Conservation (phyloP, 2,113 vertebrate species). For the Brienomyrus longianalis region DNA sequence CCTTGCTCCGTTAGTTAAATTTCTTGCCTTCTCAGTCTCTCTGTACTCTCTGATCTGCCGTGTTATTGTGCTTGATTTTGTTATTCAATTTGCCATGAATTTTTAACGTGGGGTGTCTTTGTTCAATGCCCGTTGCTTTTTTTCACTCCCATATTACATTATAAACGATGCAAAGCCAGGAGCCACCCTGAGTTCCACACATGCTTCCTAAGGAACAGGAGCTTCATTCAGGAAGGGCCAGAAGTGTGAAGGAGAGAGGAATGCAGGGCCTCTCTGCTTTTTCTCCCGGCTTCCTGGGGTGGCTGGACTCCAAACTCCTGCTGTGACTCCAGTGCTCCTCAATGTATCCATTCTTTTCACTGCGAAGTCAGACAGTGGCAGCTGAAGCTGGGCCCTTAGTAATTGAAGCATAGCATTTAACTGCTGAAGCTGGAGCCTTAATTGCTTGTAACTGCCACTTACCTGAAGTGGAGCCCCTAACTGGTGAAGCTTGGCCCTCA, state of each 20-base stretch:
- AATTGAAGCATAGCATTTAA: background rate
- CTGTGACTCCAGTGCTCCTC: background rate
- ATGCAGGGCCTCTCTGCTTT: slow-evolving; percentile 12
- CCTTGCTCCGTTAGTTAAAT: background rate
- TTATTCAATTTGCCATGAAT: slow-evolving; percentile 23
- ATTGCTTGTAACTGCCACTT: background rate
- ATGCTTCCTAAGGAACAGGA: slow-evolving; percentile 9
- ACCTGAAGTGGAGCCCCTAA: background rate
- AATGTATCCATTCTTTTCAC: slow-evolving; percentile 12
- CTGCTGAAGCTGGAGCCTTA: background rate
- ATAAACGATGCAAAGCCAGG: slow-evolving; percentile 14
- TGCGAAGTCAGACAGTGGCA: background rate
- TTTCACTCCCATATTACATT: background rate
- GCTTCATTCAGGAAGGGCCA: slow-evolving; percentile 11
- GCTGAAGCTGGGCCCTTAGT: background rate
- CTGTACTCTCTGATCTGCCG: background rate
- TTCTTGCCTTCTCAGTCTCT: background rate
- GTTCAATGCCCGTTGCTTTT: slow-evolving; percentile 13
- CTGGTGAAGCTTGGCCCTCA: background rate
- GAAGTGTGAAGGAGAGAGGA: slow-evolving; percentile 18
- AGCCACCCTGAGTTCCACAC: background rate
- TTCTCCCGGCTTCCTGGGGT: slow-evolving; percentile 22
- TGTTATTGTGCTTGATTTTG: too few relatives aligned
- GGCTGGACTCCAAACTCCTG: slow-evolving; percentile 16
- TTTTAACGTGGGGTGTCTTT: slow-evolving; percentile 20